Evolutionary conservation across 2,113 vertebrate genomes (phyloP), one percentile per base, ranked within the genome.

Genomic region (Cepphus grylle): DNA sequence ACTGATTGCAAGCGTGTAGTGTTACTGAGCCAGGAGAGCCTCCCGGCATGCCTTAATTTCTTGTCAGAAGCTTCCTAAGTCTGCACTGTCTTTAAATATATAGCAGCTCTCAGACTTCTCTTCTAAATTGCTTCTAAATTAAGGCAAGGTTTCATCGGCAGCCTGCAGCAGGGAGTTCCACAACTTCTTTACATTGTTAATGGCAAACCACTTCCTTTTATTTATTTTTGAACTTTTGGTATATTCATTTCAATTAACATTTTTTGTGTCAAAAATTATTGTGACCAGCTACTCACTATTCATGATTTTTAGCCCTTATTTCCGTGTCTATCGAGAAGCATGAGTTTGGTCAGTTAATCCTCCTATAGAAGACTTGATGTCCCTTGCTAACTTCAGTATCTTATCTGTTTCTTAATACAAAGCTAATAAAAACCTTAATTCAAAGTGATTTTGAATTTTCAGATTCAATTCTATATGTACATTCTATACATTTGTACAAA

Each of bases 141-240:
- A 47, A 52, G 22, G 6, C 6, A 47, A 52, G 9, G 13, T 55
- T 76, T 59, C 42, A 45, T 27, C 21, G 15, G 18, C 5, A 21
- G 56, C 67, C 53, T 84, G 26, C 29, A 84, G 34, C 53, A 73
- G 47, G n/a, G n/a, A 58, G 36, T 81, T 34, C 34, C 45, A 58
- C 8, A 22, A n/a, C 12, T 50, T 63, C 15, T 50, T 70, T 38
- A n/a, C 0, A 0, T 36, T 66, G 6, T 40, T 70, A 42, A 67
- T n/a, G 52, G 13, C 10, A 88, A 81, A 53, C 3, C 2, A 7
- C 5, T 76, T 47, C 4, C 6, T 81, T 43, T 56, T 8, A 47
- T 56, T 53, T 40, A 7, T 20, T 58, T 79, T 67, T 53, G 4
- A 34, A 8, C 6, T 89, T 78, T 78, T 61, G 43, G 5, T 12